Evolutionary conservation across 2,888 invertebrate species (phyloP), one percentile per base, ranked within the genome.

Genomic region (Drosophila affinis): DNA sequence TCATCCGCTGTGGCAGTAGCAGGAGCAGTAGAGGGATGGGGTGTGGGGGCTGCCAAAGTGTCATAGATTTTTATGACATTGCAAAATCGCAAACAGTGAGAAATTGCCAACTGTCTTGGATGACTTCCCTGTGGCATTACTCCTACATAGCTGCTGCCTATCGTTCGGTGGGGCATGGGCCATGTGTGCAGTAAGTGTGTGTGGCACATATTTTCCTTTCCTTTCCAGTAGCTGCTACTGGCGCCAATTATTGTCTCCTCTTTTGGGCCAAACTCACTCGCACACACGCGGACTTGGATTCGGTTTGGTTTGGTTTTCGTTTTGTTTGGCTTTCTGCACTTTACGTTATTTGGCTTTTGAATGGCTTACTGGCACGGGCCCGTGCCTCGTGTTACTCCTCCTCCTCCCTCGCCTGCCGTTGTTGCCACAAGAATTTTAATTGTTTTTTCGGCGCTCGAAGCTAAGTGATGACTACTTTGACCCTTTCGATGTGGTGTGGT

Each of bases 191-290:
- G 21, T 21, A 21, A 21, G 21, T 53, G 39, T 57, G 54, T 7
- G 6, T 39, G 76, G 75, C 81, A 77, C 54, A 73, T 70, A 76
- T 76, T 70, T 87, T 57, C n/a, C 51, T 62, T 57, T n/a, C 12
- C 47, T 65, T 58, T 14, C 9, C 67, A 67, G 69, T 69, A 69
- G 57, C 67, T 45, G 57, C 67, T 45, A 55, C 56, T 65, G 52
- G 39, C 76, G 70, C 67, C 82, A 79, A 85, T 85, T 85, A 79
- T 75, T 61, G 62, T 61, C 62, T 67, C 44, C 52, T 59, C 70
- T 64, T 56, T 46, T 78, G 55, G 57, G 73, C 52, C 34, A 34
- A 12, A 34, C 34, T 34, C 39, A 39, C 39, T 39, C 14, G 14
- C 39, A 39, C n/a, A n/a, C 53, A 51, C 49, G 62, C 57, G 48